These are phyloP conservation scores for Esox niger DNA, from an alignment of 2,113 vertebrate species.

Conservation along the genomic window DNA sequence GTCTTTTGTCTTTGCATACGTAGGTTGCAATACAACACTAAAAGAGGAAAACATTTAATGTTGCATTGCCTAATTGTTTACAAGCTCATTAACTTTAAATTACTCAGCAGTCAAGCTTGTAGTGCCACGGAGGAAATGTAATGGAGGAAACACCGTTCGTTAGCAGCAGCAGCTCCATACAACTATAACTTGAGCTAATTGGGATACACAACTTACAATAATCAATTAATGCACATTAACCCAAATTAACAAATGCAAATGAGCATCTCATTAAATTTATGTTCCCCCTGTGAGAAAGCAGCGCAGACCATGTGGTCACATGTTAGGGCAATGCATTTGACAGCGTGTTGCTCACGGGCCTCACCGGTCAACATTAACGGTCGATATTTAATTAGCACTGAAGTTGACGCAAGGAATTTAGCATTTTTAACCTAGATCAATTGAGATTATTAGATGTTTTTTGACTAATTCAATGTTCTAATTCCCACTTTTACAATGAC, in stretches of 20 bases:
- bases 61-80: constrained; percentile 39
- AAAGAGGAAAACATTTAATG: too few relatives aligned
- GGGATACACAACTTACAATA: constrained; percentile 79
- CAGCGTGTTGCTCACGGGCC: constrained; percentile 66
- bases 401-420: not conserved
- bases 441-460: not conserved
- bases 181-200: constrained; percentile 78
- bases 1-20: too few relatives aligned
- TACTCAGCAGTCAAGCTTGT: constrained; percentile 73
- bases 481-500: not conserved
- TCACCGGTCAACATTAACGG: constrained; percentile 49
- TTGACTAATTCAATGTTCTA: not conserved
- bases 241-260: constrained; percentile 89
- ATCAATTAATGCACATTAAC: constrained; percentile 85
- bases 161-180: constrained; percentile 64
- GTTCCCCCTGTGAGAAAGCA: constrained; percentile 63
- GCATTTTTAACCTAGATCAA: not conserved
- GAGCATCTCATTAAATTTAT: constrained; percentile 84
- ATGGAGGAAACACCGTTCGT: constrained; percentile 68
- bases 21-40: too few relatives aligned
- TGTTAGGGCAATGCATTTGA: constrained; percentile 78
- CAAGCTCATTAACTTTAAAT: constrained; percentile 87
- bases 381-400: constrained; percentile 6
- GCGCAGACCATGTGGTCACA: constrained; percentile 70
- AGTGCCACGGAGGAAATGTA: constrained; percentile 78